phyloP scores from a whole-genome alignment of 2,888 invertebrate genomes.

The Dascillus cervinus region DNA sequence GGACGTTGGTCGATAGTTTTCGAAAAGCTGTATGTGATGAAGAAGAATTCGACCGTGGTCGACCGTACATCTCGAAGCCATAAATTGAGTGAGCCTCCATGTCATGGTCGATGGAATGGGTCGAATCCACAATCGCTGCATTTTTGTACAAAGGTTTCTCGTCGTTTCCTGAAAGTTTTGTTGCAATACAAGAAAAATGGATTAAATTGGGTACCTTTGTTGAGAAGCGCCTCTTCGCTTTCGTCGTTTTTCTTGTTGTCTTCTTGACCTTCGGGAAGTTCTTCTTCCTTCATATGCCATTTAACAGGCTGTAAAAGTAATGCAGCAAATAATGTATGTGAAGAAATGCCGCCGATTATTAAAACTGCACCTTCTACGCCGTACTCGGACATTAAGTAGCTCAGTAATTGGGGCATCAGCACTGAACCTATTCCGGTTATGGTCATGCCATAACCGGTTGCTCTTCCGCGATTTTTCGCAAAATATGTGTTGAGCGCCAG shows the following conservation, averaged over 20 bases:
- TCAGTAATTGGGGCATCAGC: conserved; percentile 54
- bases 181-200: not conserved
- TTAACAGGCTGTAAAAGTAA: conserved; percentile 57
- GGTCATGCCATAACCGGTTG: conserved; percentile 56
- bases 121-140: conserved; percentile 8
- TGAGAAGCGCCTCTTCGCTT: not conserved
- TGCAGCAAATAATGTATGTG: conserved; percentile 53
- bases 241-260: conserved; percentile 1
- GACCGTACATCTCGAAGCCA: conserved; percentile 35
- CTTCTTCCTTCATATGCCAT: conserved; percentile 49
- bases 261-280: conserved; percentile 11
- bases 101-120: conserved; percentile 33
- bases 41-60: conserved; percentile 17
- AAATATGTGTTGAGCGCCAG: conserved; percentile 61
- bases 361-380: conserved; percentile 55
- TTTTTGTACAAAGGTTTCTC: not conserved
- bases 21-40: too few species aligned
- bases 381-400: conserved; percentile 47
- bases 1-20: too few species aligned
- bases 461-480: conserved; percentile 49
- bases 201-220: not conserved
- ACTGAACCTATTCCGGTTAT: conserved; percentile 58
- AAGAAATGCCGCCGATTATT: conserved; percentile 52
- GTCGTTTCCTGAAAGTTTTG: not conserved
- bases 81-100: conserved; percentile 39